phyloP scores from a whole-genome alignment of 2,888 invertebrate genomes.

The Junonia oenone region DNA sequence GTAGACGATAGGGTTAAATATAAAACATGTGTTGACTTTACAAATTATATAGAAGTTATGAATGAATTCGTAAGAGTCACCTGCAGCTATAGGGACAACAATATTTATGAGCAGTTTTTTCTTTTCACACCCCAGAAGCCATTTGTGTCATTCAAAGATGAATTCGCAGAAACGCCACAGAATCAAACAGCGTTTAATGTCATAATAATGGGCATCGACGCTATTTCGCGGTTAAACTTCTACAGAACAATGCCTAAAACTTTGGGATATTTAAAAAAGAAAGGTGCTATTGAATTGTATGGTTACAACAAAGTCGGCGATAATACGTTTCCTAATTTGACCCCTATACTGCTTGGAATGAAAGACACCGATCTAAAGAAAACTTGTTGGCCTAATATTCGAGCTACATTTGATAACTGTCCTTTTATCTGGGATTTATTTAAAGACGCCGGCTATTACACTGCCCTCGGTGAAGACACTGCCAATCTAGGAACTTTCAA shows the following conservation, averaged over 20 bases:
- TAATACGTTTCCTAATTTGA: constrained; percentile 94
- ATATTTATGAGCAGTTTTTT: constrained; percentile 84
- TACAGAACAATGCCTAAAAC: constrained; percentile 90
- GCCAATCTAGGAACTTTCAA: constrained; percentile 89
- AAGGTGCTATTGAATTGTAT: constrained; percentile 86
- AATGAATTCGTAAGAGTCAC: constrained; percentile 85
- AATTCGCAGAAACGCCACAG: constrained; percentile 31
- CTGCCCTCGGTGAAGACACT: constrained; percentile 91
- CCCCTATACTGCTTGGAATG: constrained; percentile 88
- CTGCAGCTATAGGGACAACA: constrained; percentile 72
- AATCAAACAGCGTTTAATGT: constrained; percentile 80
- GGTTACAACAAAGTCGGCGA: constrained; percentile 97
- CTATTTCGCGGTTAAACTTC: constrained; percentile 91
- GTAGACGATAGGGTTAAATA: constrained; percentile 72
- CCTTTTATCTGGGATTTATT: constrained; percentile 92
- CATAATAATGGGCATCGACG: constrained; percentile 90
- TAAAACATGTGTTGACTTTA: constrained; percentile 71
- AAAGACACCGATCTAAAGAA: constrained; percentile 82
- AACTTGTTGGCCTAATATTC: constrained; percentile 81
- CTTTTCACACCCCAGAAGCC: constrained; percentile 78
- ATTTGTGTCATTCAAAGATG: constrained; percentile 34
- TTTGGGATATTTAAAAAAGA: constrained; percentile 76
- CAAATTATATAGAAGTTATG: constrained; percentile 54
- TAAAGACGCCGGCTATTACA: constrained; percentile 85
- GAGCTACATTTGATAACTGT: constrained; percentile 86